Evolutionary conservation across 2,797 vertebrate species (phyloP), one percentile per base, ranked within the genome.

Genomic region (Hoplostethus mediterraneus): DNA sequence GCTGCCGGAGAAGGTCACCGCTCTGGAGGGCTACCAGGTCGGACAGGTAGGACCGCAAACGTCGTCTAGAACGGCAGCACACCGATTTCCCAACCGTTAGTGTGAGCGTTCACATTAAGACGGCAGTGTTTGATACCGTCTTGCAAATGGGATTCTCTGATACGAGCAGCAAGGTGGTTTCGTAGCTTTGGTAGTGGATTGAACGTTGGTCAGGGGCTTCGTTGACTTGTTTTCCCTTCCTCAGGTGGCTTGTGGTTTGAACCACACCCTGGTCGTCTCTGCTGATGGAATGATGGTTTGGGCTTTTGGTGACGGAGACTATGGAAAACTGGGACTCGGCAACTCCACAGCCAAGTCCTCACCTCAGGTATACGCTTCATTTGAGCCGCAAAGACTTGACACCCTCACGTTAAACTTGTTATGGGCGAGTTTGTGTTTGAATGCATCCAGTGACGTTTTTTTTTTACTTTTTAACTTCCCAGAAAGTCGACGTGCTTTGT

Each of bases 231-330:
- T 13, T 44, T 56, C 11, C 28, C 21, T 63, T 21, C 63, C 16
- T 51, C 79, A 96, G 95, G 95, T 95, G 82, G 94, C 95, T 0
- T 96, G 95, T 21, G 95, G 95, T 28, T 71, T 96, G 75, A 96
- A 95, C 81, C 95, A 96, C 86, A 96, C 95, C 0, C 51, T 96
- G 45, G 95, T 93, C 0, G 86, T 95, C 61, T 94, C 95, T 0
- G 91, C 93, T 1, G 95, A 96, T 9, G 95, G 95, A 7, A 93
- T 92, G 91, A 95, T 90, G 73, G 90, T 95, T 30, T 96, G 95
- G 95, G 94, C 95, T 2, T 96, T 96, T 9, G 95, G 95, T 2
- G 95, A 96, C 1, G 95, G 95, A 38, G 95, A 96, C 82, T 96
- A 96, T 21, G 95, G 95, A 5, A 96, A 96, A 87, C 90, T 96